These are phyloP conservation scores for Panorpa germanica DNA, from an alignment of 2,888 invertebrate genomes.

Conservation along the genomic window DNA sequence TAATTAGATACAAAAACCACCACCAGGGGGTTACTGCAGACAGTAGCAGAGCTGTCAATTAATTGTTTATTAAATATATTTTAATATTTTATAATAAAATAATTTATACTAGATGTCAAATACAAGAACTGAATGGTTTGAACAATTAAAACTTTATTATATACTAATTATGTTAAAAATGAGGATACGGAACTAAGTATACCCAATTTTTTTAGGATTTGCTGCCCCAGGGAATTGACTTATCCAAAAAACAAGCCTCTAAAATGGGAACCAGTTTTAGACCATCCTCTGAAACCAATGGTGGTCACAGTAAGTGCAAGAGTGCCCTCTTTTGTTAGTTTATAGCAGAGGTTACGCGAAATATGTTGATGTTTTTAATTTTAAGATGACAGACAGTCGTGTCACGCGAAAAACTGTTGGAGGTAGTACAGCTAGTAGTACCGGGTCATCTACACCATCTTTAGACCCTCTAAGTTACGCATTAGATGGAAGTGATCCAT, in stretches of 20 bases:
- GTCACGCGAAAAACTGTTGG: constrained; percentile 27
- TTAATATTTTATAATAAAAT: no score
- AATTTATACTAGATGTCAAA: no score
- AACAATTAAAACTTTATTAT: no score
- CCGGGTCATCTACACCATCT: constrained; percentile 30
- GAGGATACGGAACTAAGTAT: no score
- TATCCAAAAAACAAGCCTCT: constrained; percentile 8
- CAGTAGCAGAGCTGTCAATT: no score
- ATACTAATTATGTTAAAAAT: no score
- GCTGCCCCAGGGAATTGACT: no score
- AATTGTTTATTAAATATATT: no score
- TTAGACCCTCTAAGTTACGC: constrained; percentile 32
- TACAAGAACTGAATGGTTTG: no score
- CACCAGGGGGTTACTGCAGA: no score
- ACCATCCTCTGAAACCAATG: constrained; percentile 38
- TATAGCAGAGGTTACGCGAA: constrained; percentile 5
- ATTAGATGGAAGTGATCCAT: constrained; percentile 53
- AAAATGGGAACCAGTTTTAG: constrained; percentile 22
- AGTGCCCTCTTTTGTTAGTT: not conserved
- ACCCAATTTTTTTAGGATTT: no score
- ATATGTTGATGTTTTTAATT: constrained; percentile 9
- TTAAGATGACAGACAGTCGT: constrained; percentile 32
- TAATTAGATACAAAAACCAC: no score
- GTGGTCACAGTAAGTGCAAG: constrained; percentile 23
- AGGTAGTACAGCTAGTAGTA: constrained; percentile 27